phyloP scores from a whole-genome alignment of 1,140 invertebrate genomes.

The Drosophila nasuta region DNA sequence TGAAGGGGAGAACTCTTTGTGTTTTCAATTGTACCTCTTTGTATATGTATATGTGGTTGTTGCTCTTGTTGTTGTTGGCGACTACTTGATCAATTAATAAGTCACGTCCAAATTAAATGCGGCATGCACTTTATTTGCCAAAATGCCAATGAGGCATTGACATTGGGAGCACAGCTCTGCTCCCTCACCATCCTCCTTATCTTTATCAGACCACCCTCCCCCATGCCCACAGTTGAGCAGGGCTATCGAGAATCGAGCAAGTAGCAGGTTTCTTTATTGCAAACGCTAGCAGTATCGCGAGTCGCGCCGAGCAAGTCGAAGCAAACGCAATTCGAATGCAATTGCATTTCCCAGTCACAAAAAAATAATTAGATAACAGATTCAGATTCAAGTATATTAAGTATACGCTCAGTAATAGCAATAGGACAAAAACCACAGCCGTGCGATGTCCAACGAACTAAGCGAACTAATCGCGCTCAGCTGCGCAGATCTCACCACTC shows the following conservation, averaged over 20 bases:
- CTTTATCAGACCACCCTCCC: too few relatives aligned
- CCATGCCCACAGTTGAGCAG: too few relatives aligned
- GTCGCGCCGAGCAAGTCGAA: slow-evolving; percentile 70
- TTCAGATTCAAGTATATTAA: slow-evolving; percentile 27
- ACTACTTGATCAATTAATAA: slow-evolving; percentile 67
- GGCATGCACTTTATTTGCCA: slow-evolving; percentile 73
- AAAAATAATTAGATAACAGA: slow-evolving; percentile 67
- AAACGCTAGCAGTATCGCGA: slow-evolving; percentile 65
- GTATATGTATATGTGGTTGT: slow-evolving; percentile 3
- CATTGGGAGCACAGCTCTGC: slow-evolving; percentile 61
- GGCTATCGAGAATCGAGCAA: slow-evolving; percentile 38
- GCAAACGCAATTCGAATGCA: slow-evolving; percentile 65
- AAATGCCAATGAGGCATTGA: slow-evolving; percentile 82
- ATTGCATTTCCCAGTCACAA: slow-evolving; percentile 47
- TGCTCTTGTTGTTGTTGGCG: slow-evolving; percentile 47
- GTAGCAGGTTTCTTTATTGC: slow-evolving; percentile 67
- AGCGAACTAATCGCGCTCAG: slow-evolving; percentile 80
- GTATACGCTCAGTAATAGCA: slow-evolving; percentile 15
- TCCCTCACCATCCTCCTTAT: not conserved
- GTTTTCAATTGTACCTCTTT: slow-evolving; percentile 1
- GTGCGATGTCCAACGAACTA: slow-evolving; percentile 77
- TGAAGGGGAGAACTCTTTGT: slow-evolving; percentile 13
- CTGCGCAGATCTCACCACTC: slow-evolving; percentile 70
- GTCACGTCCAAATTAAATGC: slow-evolving; percentile 53
- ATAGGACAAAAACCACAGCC: slow-evolving; percentile 4